phyloP scores from a whole-genome alignment of 2,888 invertebrate genomes.

The Dryadula phaetusa region DNA sequence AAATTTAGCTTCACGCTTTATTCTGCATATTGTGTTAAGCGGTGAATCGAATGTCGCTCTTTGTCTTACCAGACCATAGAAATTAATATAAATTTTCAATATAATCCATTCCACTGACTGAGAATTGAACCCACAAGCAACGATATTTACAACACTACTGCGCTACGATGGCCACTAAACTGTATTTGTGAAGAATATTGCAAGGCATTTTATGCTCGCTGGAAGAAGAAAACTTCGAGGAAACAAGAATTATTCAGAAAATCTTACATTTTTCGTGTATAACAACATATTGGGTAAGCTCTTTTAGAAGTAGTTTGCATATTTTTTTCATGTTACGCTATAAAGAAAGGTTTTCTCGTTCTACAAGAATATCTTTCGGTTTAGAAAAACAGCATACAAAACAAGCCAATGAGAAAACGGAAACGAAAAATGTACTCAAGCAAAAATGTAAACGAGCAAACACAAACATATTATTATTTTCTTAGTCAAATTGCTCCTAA shows the following conservation, averaged over 20 bases:
- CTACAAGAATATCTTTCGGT: neutral
- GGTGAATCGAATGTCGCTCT: too few relatives aligned
- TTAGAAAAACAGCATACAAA: neutral
- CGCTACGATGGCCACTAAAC: too few relatives aligned
- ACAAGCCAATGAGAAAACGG: neutral
- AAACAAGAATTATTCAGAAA: constrained; percentile 11
- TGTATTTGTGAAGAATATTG: neutral
- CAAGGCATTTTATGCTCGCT: neutral
- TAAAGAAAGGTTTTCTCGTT: neutral
- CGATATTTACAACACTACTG: too few relatives aligned
- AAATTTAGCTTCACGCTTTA: too few relatives aligned
- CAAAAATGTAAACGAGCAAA: constrained; percentile 6
- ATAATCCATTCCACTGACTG: too few relatives aligned
- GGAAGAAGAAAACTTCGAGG: constrained; percentile 3
- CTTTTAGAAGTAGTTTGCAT: constrained; percentile 2
- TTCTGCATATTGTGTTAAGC: too few relatives aligned
- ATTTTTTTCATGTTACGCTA: neutral
- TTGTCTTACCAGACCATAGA: too few relatives aligned
- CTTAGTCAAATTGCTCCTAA: constrained; percentile 20
- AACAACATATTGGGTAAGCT: constrained; percentile 11
- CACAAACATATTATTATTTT: constrained; percentile 26
- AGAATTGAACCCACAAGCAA: too few relatives aligned
- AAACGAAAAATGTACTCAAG: neutral
- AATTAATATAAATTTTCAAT: too few relatives aligned
- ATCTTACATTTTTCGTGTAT: neutral